These are phyloP conservation scores for Prunella strophiata DNA, from an alignment of 2,797 vertebrate genomes.

Conservation along the genomic window DNA sequence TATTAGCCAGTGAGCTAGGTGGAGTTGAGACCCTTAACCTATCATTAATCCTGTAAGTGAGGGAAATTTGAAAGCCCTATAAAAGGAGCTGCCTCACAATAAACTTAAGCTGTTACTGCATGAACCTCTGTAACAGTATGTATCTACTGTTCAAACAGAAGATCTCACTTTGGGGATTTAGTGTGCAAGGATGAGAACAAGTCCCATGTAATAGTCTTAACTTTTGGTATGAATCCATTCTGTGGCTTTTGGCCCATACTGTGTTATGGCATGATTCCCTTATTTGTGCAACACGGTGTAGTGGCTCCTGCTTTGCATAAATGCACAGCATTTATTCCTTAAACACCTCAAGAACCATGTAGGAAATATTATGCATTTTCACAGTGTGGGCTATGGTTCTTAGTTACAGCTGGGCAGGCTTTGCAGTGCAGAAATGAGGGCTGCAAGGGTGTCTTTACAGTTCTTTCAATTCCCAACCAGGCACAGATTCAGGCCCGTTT, in stretches of 20 bases:
- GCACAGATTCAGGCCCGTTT: neutral
- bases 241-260: neutral
- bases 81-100: neutral
- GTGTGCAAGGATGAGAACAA: neutral
- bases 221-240: neutral
- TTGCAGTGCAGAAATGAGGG: neutral
- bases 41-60: neutral
- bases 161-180: neutral
- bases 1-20: neutral
- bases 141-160: neutral
- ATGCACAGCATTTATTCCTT: neutral
- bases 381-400: neutral
- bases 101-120: neutral
- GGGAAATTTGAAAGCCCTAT: neutral
- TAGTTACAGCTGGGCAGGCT: neutral
- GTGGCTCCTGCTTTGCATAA: neutral
- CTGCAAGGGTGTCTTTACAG: neutral
- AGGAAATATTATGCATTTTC: neutral
- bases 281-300: neutral
- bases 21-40: neutral
- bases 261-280: neutral
- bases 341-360: neutral
- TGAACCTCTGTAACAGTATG: neutral
- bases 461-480: neutral
- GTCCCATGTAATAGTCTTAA: accelerated